Conservation (phyloP, 2,888 invertebrate species). For the Omphaloscelis lunosa region DNA sequence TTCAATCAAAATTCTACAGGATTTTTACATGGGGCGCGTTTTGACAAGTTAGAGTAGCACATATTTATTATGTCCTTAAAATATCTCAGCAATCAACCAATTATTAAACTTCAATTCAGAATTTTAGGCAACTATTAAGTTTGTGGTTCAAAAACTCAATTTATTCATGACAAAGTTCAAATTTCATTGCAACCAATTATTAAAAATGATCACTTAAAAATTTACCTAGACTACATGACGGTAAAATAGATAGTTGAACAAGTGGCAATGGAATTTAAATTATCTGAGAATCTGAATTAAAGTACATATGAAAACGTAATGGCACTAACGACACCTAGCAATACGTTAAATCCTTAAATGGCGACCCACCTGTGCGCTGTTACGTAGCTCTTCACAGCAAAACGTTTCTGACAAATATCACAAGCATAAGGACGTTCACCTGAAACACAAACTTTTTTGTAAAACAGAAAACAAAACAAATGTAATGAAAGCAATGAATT, state of each 20-base stretch:
- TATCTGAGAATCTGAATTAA: background rate
- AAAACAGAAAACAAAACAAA: constrained; percentile 23
- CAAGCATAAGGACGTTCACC: constrained; percentile 95
- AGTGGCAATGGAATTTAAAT: background rate
- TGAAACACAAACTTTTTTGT: constrained; percentile 72
- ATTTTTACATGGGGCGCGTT: too few relatives aligned
- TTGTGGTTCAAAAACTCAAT: background rate
- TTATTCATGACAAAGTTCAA: background rate
- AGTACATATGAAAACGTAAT: background rate
- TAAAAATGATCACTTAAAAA: background rate
- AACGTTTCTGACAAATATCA: constrained; percentile 95
- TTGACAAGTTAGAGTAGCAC: too few relatives aligned
- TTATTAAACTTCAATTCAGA: background rate
- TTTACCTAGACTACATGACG: background rate
- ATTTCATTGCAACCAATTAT: background rate
- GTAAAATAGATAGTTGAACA: background rate
- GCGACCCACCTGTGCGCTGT: constrained; percentile 92
- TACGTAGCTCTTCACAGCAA: constrained; percentile 95
- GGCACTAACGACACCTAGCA: background rate
- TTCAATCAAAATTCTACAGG: too few relatives aligned
- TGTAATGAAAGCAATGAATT: constrained; percentile 61
- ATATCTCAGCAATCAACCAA: background rate
- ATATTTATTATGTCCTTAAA: background rate
- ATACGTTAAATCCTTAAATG: background rate
- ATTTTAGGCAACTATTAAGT: background rate